Base-by-base conservation (phyloP, 2,888 invertebrate genomes). In the Mythimna pallens region DNA sequence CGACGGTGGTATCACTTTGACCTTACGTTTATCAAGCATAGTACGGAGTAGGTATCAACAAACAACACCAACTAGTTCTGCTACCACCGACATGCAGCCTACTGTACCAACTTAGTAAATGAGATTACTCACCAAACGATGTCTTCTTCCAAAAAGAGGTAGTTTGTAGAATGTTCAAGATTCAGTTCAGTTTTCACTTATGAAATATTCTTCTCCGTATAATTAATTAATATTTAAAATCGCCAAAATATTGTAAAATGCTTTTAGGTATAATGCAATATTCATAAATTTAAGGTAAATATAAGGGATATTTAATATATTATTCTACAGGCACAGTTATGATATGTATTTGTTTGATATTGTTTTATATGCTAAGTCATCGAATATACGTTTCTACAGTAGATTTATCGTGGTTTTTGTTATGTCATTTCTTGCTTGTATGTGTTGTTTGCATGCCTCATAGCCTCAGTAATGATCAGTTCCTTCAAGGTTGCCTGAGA, bases 331-430 rank as follows among this genome's bases (percentile, higher is more conserved):
- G 95, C 96, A 96, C 95, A 93, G 84, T 90, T 87, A 92, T 95
- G 95, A 96, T 96, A 96, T 96, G 95, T 95, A 94, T 95, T 92
- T 91, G 88, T 90, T 92, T 90, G 87, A 90, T 92, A 90, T 87
- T 84, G 79, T 86, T 80, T 88, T 91, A 89, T 79, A 89, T 82
- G 76, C 89, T 94, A 94, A 89, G 86, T 87, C 92, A 92, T 92
- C 59, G 78, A 85, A 75, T 73, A 74, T 69, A 76, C 59, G 58
- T 78, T 70, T 76, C 70, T 76, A 67, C 75, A 82, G 77, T 85
- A 78, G 80, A 73, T 81, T 84, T 82, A 81, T 78, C 82, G 76
- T 84, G 81, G 83, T 86, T 86, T 82, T 84, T 86, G 78, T 84
- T 84, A 86, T 86, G 81, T 84, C 75, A 78, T 73, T 74, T 80